phyloP scores from a whole-genome alignment of 2,113 vertebrate genomes.

The Neomonachus schauinslandi region DNA sequence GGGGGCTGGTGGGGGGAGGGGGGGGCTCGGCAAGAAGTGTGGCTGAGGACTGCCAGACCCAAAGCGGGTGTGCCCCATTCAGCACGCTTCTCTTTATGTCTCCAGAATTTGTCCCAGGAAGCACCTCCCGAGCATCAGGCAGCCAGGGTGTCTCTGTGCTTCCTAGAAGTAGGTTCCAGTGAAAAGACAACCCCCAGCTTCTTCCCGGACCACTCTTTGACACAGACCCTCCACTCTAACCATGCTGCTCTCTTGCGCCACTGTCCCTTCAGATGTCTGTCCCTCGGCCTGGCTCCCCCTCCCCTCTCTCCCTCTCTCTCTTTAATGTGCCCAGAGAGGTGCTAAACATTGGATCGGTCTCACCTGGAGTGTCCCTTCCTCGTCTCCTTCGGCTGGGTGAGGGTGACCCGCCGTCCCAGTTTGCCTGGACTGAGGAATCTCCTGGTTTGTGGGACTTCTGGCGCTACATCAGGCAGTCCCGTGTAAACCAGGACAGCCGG shows the following conservation, averaged over 20 bases:
- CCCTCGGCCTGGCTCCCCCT: background rate
- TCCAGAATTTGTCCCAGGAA: background rate
- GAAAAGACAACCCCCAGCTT: background rate
- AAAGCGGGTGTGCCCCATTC: background rate
- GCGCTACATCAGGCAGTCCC: background rate
- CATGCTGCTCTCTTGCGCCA: accelerated
- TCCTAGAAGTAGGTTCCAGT: background rate
- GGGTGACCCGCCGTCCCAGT: background rate
- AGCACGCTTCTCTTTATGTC: background rate
- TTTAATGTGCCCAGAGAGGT: background rate
- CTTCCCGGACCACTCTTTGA: background rate
- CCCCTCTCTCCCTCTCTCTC: background rate
- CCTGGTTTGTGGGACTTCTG: background rate
- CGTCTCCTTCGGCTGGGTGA: background rate
- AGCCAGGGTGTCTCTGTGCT: background rate
- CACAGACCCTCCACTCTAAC: too few species aligned
- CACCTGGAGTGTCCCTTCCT: background rate
- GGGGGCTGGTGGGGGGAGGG: accelerated
- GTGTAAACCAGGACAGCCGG: background rate
- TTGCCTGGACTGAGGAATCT: background rate
- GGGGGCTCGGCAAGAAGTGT: background rate
- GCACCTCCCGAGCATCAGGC: background rate
- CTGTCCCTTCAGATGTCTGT: background rate
- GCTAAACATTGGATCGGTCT: background rate
- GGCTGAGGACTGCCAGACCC: background rate